Evolutionary conservation across 2,888 invertebrate genomes (phyloP).

Genomic region (Oligia latruncula): DNA sequence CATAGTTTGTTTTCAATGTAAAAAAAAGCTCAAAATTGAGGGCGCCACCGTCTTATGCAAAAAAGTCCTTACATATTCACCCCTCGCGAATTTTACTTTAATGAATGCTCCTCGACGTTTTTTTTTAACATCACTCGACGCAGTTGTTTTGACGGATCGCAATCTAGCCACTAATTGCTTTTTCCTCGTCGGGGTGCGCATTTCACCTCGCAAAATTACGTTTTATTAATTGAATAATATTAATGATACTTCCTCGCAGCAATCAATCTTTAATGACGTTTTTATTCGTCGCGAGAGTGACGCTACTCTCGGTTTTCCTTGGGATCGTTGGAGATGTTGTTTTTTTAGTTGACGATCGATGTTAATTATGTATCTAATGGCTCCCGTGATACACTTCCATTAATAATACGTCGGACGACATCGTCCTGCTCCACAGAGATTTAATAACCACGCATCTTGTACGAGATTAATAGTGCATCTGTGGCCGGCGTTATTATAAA

Average conservation of each 20-base stretch:
- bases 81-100: slow-evolving; percentile 89
- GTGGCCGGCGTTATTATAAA: slow-evolving; percentile 84
- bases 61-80: slow-evolving; percentile 90
- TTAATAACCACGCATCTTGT: slow-evolving; percentile 85
- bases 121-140: slow-evolving; percentile 85
- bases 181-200: slow-evolving; percentile 88
- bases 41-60: slow-evolving; percentile 90
- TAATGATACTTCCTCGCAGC: slow-evolving; percentile 88
- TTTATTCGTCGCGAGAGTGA: slow-evolving; percentile 87
- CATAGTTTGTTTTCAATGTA: slow-evolving; percentile 86
- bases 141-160: slow-evolving; percentile 90
- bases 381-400: slow-evolving; percentile 90
- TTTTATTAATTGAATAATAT: slow-evolving; percentile 91
- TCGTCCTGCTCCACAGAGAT: slow-evolving; percentile 84
- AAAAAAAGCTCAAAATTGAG: slow-evolving; percentile 84
- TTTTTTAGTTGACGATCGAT: slow-evolving; percentile 84
- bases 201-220: slow-evolving; percentile 88
- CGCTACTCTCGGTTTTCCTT: slow-evolving; percentile 80
- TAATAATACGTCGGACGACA: slow-evolving; percentile 87
- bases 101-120: slow-evolving; percentile 88
- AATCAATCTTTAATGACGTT: slow-evolving; percentile 90
- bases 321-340: slow-evolving; percentile 76
- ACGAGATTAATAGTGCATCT: slow-evolving; percentile 88
- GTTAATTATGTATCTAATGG: slow-evolving; percentile 89
- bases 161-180: slow-evolving; percentile 91